These are phyloP conservation scores for Ceriagrion tenellum DNA, from an alignment of 2,888 invertebrate species.

Conservation along the genomic window DNA sequence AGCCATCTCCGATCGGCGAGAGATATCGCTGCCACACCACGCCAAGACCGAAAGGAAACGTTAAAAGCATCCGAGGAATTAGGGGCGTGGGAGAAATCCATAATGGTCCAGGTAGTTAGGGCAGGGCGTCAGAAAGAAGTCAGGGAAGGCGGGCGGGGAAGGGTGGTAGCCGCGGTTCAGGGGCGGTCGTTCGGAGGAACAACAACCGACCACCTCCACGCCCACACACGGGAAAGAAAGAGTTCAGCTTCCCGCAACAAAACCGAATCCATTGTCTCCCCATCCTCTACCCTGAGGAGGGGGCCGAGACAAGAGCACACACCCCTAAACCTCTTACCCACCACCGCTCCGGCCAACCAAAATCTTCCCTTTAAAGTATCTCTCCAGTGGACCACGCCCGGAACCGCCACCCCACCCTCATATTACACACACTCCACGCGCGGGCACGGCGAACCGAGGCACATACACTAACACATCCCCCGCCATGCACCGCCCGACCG, in stretches of 20 bases:
- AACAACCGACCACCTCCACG: not conserved
- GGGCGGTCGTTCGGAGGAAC: too few species aligned
- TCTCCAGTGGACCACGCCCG: not conserved
- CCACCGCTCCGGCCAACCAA: not conserved
- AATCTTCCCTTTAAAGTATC: conserved; percentile 40
- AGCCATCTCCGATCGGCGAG: not conserved
- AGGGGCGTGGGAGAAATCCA: not conserved
- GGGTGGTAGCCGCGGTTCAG: not conserved
- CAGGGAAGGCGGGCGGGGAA: not conserved
- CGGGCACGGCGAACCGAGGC: not conserved
- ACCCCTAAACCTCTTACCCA: not conserved
- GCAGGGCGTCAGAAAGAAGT: not conserved
- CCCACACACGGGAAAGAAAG: not conserved
- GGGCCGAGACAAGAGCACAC: not conserved
- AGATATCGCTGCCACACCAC: not conserved
- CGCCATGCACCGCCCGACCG: not conserved
- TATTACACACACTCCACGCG: not conserved
- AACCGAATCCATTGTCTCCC: conserved; percentile 50
- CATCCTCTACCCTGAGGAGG: not conserved
- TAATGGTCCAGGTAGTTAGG: not conserved
- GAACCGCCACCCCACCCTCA: not conserved
- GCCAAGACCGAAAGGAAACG: not conserved
- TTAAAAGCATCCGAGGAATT: not conserved
- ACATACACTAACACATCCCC: not conserved
- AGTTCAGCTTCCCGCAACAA: not conserved